A percentile compares a stretch with the other conserved stretches of the same genome.
phyloP scores from a whole-genome alignment of 1,140 invertebrate species.

The Lordiphosa mommai region DNA sequence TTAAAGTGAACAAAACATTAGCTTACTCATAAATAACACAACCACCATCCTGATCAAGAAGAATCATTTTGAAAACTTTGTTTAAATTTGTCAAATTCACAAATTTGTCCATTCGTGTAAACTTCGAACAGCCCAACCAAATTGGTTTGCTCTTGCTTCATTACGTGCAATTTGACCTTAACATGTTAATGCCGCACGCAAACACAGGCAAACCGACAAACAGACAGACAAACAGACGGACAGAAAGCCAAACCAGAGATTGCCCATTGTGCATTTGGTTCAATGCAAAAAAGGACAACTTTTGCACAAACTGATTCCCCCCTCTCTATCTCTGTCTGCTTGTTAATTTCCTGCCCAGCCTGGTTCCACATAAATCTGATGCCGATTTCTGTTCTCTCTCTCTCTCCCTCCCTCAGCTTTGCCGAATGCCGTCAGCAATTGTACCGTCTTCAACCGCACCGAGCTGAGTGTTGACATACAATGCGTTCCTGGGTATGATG shows the following conservation, averaged over 20 bases:
- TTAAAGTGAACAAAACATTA: too few species aligned
- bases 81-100: neutral
- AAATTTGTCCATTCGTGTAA: neutral
- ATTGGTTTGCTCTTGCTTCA: slow-evolving; percentile 23
- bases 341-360: slow-evolving; percentile 50
- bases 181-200: slow-evolving; percentile 55
- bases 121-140: neutral
- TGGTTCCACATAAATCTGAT: slow-evolving; percentile 49
- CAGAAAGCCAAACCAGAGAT: slow-evolving; percentile 31
- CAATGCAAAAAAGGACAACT: slow-evolving; percentile 21
- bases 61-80: neutral
- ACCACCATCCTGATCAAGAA: too few species aligned
- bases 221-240: slow-evolving; percentile 15
- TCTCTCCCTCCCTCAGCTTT: slow-evolving; percentile 81
- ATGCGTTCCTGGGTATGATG: slow-evolving; percentile 89
- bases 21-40: too few species aligned
- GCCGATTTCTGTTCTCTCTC: slow-evolving; percentile 2
- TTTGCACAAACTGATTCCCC: neutral
- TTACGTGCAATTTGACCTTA: slow-evolving; percentile 55
- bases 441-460: slow-evolving; percentile 86
- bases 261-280: slow-evolving; percentile 31
- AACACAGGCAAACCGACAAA: slow-evolving; percentile 26
- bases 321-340: slow-evolving; percentile 9
- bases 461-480: slow-evolving; percentile 87
- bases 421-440: slow-evolving; percentile 87